Conservation (phyloP, 2,113 vertebrate species). For the Prinia subflava region DNA sequence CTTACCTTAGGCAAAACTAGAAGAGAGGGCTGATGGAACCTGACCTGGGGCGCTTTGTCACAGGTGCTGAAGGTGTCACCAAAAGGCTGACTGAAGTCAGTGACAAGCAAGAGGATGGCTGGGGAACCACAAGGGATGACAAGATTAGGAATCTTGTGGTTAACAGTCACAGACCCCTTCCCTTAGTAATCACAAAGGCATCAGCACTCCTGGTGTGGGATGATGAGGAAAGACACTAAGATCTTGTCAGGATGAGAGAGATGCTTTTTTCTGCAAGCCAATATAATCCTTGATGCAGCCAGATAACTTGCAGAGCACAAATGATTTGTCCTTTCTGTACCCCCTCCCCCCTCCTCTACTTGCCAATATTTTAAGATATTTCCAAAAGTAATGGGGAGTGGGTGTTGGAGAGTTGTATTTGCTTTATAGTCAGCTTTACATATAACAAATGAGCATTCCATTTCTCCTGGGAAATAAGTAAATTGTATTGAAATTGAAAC, state of each 20-base stretch:
- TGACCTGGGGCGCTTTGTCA: conserved; percentile 35
- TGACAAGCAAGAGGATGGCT: not conserved
- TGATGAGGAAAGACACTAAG: not conserved
- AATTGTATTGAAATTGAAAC: conserved; percentile 62
- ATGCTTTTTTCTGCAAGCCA: not conserved
- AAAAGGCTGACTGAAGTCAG: conserved; percentile 23
- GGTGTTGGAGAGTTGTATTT: conserved; percentile 42
- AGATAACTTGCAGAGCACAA: not conserved
- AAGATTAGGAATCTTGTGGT: not conserved
- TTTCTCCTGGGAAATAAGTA: conserved; percentile 62
- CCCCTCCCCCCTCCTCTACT: not conserved
- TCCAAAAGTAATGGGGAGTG: conserved; percentile 34
- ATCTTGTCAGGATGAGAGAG: not conserved
- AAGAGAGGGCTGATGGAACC: not conserved
- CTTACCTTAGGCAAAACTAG: conserved; percentile 48
- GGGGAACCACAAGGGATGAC: not conserved
- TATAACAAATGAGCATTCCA: conserved; percentile 56
- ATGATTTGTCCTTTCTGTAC: not conserved
- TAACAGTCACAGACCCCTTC: not conserved
- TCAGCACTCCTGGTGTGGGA: not conserved
- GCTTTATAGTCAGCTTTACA: conserved; percentile 53
- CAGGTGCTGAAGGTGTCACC: conserved; percentile 18
- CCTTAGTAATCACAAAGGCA: not conserved
- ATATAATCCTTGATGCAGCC: not conserved
- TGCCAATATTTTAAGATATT: conserved; percentile 24